Conservation (phyloP, 2,888 invertebrate species). For the Choreutis nemorana region DNA sequence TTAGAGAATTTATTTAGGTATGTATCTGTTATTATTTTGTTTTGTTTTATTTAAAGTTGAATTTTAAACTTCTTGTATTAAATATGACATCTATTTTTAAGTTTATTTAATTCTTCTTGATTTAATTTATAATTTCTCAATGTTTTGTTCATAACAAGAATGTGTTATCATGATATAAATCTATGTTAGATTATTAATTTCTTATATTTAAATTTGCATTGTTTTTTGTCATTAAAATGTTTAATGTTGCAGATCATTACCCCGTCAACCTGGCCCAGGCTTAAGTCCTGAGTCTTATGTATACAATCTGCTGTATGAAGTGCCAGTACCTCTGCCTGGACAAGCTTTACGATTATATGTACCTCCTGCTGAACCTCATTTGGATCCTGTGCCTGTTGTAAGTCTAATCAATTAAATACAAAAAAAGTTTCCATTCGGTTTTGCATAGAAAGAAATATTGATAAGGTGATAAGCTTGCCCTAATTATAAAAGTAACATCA, state of each 20-base stretch:
- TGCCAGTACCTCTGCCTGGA: conserved; percentile 88
- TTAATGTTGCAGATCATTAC: conserved; percentile 70
- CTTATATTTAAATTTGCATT: no score
- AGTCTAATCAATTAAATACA: no score
- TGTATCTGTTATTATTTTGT: conserved; percentile 19
- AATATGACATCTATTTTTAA: conserved; percentile 1
- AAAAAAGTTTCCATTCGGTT: no score
- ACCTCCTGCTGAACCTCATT: conserved; percentile 74
- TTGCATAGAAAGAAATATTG: no score
- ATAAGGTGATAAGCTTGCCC: no score
- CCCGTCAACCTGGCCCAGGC: conserved; percentile 77
- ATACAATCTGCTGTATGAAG: conserved; percentile 94
- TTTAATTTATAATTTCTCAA: conserved; percentile 15
- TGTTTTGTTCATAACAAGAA: no score
- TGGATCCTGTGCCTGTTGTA: conserved; percentile 70
- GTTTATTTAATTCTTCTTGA: conserved; percentile 4
- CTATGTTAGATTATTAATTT: no score
- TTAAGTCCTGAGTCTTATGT: conserved; percentile 93
- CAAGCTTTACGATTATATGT: conserved; percentile 83
- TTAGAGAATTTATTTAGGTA: conserved; percentile 87
- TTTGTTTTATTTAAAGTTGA: conserved; percentile 1
- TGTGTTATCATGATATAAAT: no score
- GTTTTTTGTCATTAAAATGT: no score
- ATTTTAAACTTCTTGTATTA: conserved; percentile 1
- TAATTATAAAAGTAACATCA: no score